Conservation (phyloP, 2,888 invertebrate genomes). For the Eumerus sabulonum region DNA sequence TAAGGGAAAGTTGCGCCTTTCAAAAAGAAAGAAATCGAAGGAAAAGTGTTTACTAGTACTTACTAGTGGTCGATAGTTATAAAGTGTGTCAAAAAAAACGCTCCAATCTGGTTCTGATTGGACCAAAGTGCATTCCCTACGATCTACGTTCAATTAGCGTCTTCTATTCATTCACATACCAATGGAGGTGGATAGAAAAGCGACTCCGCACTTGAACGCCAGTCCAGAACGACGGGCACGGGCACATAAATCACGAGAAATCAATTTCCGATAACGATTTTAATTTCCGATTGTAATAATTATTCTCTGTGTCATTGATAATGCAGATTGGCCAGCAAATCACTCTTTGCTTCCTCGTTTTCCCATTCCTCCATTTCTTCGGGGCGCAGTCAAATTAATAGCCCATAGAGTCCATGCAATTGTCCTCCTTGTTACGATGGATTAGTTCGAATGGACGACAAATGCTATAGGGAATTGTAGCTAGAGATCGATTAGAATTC, state of each 20-base stretch:
- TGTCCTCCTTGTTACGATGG: slow-evolving; percentile 1
- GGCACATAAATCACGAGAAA: slow-evolving; percentile 71
- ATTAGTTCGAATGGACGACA: slow-evolving; percentile 20
- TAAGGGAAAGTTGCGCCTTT: no score
- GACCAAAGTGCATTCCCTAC: no score
- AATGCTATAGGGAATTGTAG: background rate
- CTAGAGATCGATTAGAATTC: slow-evolving; percentile 31
- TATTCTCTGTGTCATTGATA: slow-evolving; percentile 71
- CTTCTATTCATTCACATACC: slow-evolving; percentile 45
- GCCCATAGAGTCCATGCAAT: slow-evolving; percentile 18
- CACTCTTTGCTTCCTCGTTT: slow-evolving; percentile 1
- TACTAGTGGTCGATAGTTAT: no score
- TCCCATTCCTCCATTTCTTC: no score
- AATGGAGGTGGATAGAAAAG: slow-evolving; percentile 23
- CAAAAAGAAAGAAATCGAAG: no score
- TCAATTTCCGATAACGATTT: slow-evolving; percentile 77
- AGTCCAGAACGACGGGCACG: slow-evolving; percentile 41
- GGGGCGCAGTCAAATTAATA: no score
- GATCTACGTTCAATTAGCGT: slow-evolving; percentile 42
- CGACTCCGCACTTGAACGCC: no score
- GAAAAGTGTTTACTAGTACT: no score
- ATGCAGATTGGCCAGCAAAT: slow-evolving; percentile 42
- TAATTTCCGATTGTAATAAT: slow-evolving; percentile 78
- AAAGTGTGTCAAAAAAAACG: no score
- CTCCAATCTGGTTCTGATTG: no score